Conservation (phyloP, 2,888 invertebrate species). For the Omphaloscelis lunosa region DNA sequence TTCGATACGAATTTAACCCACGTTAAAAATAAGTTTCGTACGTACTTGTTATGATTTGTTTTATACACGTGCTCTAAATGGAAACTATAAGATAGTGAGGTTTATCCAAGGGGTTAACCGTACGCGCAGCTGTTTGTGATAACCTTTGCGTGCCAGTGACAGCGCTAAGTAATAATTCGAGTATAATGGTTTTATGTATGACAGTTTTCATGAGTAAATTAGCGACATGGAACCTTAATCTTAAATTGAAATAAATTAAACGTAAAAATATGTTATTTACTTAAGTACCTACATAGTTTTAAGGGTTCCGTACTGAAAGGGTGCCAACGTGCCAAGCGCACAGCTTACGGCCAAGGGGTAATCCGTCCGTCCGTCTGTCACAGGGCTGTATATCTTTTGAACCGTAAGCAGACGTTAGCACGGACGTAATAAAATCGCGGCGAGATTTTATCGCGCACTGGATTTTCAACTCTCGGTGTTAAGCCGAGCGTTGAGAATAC, state of each 20-base stretch:
- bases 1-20: neutral
- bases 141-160: conserved; percentile 7
- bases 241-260: neutral
- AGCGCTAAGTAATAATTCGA: neutral
- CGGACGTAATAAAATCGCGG: too few species aligned
- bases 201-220: neutral
- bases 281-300: neutral
- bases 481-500: too few species aligned
- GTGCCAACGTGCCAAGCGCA: too few species aligned
- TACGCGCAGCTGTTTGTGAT: conserved; percentile 2
- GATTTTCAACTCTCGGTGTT: too few species aligned
- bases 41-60: neutral
- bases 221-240: too few species aligned
- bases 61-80: neutral
- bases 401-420: too few species aligned
- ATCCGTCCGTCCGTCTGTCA: neutral
- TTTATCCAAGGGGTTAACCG: neutral
- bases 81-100: neutral
- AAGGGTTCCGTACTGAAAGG: neutral
- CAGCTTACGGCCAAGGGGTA: too few species aligned
- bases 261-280: neutral
- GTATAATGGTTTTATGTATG: neutral
- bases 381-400: neutral
- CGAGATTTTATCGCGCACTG: too few species aligned
- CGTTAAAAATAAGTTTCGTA: too few species aligned